A percentile compares a stretch with the other conserved stretches of the same genome.
phyloP scores from a whole-genome alignment of 2,113 vertebrate genomes.

The Scomber japonicus region DNA sequence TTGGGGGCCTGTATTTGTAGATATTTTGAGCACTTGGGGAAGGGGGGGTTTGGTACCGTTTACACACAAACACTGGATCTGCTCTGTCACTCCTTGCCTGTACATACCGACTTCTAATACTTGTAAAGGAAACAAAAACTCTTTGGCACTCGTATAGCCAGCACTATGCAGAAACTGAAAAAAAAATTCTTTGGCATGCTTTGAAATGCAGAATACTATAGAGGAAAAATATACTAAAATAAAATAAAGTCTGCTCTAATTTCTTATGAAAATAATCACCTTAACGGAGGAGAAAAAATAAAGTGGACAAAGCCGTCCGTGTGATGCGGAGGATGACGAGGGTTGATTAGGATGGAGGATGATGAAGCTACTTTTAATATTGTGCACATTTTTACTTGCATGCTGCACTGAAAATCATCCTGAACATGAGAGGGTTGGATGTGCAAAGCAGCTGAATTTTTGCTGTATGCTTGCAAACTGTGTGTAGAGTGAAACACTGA shows the following conservation, averaged over 20 bases:
- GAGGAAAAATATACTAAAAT: constrained; percentile 73
- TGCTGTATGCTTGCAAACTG: constrained; percentile 77
- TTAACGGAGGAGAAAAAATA: constrained; percentile 45
- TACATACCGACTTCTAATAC: constrained; percentile 80
- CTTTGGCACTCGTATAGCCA: constrained; percentile 84
- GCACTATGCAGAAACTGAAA: constrained; percentile 87
- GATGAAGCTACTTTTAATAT: constrained; percentile 69
- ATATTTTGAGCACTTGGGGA: constrained; percentile 73
- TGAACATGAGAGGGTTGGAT: constrained; percentile 52
- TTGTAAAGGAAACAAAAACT: constrained; percentile 77
- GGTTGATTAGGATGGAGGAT: constrained; percentile 37
- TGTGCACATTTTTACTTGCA: constrained; percentile 86
- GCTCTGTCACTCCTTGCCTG: constrained; percentile 71
- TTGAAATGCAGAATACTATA: constrained; percentile 88
- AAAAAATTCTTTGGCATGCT: constrained; percentile 86
- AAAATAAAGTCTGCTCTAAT: constrained; percentile 78
- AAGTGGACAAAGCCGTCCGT: constrained; percentile 50
- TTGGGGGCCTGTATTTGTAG: constrained; percentile 69
- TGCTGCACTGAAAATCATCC: constrained; percentile 82
- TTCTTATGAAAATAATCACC: constrained; percentile 73
- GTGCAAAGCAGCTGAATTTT: constrained; percentile 69
- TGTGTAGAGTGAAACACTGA: constrained; percentile 80
- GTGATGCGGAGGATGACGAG: constrained; percentile 35
- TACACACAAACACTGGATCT: constrained; percentile 75
- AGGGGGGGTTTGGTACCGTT: constrained; percentile 60